Conservation (phyloP, 1,140 invertebrate genomes). For the Ceratoteleas bidentatus region DNA sequence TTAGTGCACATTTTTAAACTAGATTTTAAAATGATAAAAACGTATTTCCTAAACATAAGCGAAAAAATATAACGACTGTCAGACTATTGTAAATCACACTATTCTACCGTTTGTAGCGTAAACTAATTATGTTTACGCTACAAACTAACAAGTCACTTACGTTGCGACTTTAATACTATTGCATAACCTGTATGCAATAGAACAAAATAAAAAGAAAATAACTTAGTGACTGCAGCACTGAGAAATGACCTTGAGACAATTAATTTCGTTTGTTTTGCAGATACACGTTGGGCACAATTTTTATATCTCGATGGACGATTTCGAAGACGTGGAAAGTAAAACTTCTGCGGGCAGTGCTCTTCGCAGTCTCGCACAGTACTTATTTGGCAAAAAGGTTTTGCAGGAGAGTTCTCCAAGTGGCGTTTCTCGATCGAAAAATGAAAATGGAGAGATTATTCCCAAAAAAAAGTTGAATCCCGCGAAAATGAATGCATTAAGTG, state of each 20-base stretch:
- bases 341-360: background rate
- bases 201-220: too few relatives aligned
- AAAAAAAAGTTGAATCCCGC: slow-evolving; percentile 20
- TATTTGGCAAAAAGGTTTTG: slow-evolving; percentile 12
- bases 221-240: too few relatives aligned
- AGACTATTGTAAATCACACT: too few relatives aligned
- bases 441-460: slow-evolving; percentile 12
- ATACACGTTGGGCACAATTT: slow-evolving; percentile 7
- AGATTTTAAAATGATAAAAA: background rate
- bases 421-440: slow-evolving; percentile 20
- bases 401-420: slow-evolving; percentile 21
- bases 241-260: too few relatives aligned
- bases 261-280: background rate
- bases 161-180: too few relatives aligned
- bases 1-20: background rate
- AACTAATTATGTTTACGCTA: too few relatives aligned
- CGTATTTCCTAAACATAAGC: too few relatives aligned
- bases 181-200: too few relatives aligned
- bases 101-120: too few relatives aligned
- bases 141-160: too few relatives aligned
- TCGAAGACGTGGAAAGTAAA: slow-evolving; percentile 13
- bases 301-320: slow-evolving; percentile 14
- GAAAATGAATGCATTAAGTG: slow-evolving; percentile 14
- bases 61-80: too few relatives aligned
- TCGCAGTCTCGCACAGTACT: slow-evolving; percentile 5